phyloP scores from a whole-genome alignment of 2,888 invertebrate genomes.

The Nebria salina region DNA sequence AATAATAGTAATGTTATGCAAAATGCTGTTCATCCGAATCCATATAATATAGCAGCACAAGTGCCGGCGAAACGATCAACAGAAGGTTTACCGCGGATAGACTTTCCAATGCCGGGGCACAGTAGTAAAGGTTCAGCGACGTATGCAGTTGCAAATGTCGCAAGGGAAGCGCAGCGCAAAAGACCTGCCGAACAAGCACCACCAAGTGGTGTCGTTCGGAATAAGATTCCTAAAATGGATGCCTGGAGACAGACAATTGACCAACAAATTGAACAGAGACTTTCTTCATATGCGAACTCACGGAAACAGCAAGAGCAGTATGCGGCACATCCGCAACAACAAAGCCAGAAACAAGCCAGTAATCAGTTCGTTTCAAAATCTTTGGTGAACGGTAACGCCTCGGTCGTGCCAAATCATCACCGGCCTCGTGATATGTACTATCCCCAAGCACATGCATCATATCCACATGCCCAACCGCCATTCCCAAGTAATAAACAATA shows the following conservation, averaged over 20 bases:
- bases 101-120: slow-evolving; percentile 52
- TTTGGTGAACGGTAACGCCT: slow-evolving; percentile 42
- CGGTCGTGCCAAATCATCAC: slow-evolving; percentile 36
- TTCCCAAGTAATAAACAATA: slow-evolving; percentile 51
- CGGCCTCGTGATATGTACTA: slow-evolving; percentile 36
- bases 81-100: slow-evolving; percentile 54
- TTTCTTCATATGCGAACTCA: slow-evolving; percentile 59
- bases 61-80: slow-evolving; percentile 48
- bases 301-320: slow-evolving; percentile 51
- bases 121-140: slow-evolving; percentile 49
- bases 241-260: slow-evolving; percentile 67
- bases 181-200: slow-evolving; percentile 59
- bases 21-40: slow-evolving; percentile 25
- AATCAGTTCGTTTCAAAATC: slow-evolving; percentile 47
- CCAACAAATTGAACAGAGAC: slow-evolving; percentile 66
- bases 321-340: slow-evolving; percentile 47
- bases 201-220: slow-evolving; percentile 53
- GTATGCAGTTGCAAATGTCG: slow-evolving; percentile 47
- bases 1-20: slow-evolving; percentile 10
- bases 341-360: slow-evolving; percentile 52
- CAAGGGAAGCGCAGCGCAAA: slow-evolving; percentile 55
- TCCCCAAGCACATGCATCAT: slow-evolving; percentile 25
- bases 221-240: slow-evolving; percentile 65
- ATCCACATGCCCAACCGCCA: slow-evolving; percentile 48
- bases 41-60: slow-evolving; percentile 39